phyloP scores from a whole-genome alignment of 2,888 invertebrate genomes.

The Andrena hattorfiana region DNA sequence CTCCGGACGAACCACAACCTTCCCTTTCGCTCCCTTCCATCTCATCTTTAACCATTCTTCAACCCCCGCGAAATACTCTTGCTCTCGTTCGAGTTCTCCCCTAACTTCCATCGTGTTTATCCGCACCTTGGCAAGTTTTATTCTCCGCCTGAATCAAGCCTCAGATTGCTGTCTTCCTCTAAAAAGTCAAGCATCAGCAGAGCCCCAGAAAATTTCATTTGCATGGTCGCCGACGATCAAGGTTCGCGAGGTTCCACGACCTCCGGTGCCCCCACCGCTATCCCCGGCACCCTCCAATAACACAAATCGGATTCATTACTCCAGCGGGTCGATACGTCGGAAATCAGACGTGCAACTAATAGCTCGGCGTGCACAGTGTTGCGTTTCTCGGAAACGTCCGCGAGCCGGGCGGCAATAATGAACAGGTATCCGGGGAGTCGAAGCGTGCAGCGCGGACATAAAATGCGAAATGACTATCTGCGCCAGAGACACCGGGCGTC shows the following conservation, averaged over 20 bases:
- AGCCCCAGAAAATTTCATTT: too few relatives aligned
- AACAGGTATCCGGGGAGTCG: constrained; percentile 36
- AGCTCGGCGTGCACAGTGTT: constrained; percentile 1
- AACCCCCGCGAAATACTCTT: too few relatives aligned
- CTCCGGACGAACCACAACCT: too few relatives aligned
- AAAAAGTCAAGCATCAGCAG: not conserved
- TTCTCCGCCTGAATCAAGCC: too few relatives aligned
- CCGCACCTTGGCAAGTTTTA: too few relatives aligned
- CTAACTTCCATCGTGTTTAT: too few relatives aligned
- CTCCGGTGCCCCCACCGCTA: not conserved
- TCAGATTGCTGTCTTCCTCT: not conserved
- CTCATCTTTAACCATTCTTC: too few relatives aligned
- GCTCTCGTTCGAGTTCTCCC: too few relatives aligned
- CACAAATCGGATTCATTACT: constrained; percentile 34
- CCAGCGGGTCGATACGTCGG: not conserved
- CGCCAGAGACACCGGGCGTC: constrained; percentile 41
- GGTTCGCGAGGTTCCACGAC: not conserved
- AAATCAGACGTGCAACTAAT: not conserved
- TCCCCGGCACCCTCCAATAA: constrained; percentile 24
- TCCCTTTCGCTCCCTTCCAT: too few relatives aligned
- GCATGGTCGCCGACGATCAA: not conserved
- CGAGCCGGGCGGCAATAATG: constrained; percentile 38
- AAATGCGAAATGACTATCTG: constrained; percentile 43
- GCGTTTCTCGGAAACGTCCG: constrained; percentile 31
- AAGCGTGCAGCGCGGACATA: constrained; percentile 45